A percentile compares a stretch with the other conserved stretches of the same genome.
Conservation (phyloP, 2,888 invertebrate species). For the Drosophila seclusa region DNA sequence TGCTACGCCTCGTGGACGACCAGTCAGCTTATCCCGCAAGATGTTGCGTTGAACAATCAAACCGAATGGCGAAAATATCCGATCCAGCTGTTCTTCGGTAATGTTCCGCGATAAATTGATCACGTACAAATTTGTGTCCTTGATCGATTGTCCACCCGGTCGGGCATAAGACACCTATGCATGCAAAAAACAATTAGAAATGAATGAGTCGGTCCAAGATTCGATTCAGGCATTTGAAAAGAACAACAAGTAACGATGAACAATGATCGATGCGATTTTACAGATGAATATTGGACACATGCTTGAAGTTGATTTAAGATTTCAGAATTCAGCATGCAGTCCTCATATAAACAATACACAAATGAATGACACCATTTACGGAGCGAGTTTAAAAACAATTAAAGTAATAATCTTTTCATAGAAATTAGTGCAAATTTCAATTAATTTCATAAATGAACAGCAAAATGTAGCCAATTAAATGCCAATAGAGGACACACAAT, state of each 20-base stretch:
- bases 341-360: background rate
- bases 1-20: constrained; percentile 95
- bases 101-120: constrained; percentile 95
- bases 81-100: constrained; percentile 92
- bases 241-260: background rate
- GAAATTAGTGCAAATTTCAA: background rate
- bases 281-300: background rate
- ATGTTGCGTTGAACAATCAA: constrained; percentile 96
- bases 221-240: background rate
- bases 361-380: background rate
- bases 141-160: constrained; percentile 95
- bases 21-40: constrained; percentile 94
- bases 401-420: background rate
- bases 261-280: background rate
- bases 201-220: background rate
- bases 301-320: background rate
- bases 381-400: background rate
- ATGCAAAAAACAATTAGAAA: constrained; percentile 2
- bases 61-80: constrained; percentile 94
- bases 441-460: background rate
- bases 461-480: background rate
- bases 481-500: background rate
- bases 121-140: constrained; percentile 97
- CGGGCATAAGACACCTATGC: constrained; percentile 93
- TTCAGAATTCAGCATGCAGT: background rate